Base-by-base conservation (phyloP, 2,888 invertebrate genomes). In the Erpobdella octoculata region DNA sequence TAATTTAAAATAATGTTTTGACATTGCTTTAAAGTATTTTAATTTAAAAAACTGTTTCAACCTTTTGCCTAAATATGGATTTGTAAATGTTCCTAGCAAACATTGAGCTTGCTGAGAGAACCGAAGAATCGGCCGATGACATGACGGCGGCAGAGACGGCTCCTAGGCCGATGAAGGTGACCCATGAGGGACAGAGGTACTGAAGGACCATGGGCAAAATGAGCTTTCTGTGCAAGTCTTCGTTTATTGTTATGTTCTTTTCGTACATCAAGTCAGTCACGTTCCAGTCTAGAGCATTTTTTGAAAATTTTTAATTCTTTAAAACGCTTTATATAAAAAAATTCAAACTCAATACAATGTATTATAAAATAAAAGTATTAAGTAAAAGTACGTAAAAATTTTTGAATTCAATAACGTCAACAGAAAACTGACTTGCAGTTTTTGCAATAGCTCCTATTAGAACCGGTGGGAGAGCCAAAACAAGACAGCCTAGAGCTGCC, bases 111-210 rank as follows among this genome's bases (percentile, higher is more conserved):
- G 97, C 97, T 31, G 96, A 95, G 28, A 98, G 87, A 68, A 98
- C 93, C 78, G 96, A 96, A 70, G 97, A 97, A 85, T 98, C 97
- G 0, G 97, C 97, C 0, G 96, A 96, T 46, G 96, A 96, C 97
- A 98, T 98, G 76, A 98, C 97, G 28, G 97, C 97, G 0, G 97
- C 98, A 0, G 96, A 96, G 8, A 98, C 95, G 8, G 97, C 97
- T 0, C 98, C 98, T 76, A 98, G 87, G 8, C 96, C 97, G 81
- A 98, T 91, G 86, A 98, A 97, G 2, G 96, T 92, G 35, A 98
- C 92, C 84, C 91, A 91, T 82, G 91, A 89, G 0, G 97, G 97
- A 9, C 97, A 97, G 70, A 98, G 86, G 83, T 95, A 92, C 84
- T 97, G 96, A 79, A 96, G 87, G 64, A 97, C 96, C 88, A 98